Evolutionary conservation across 2,797 vertebrate species (phyloP), one percentile per base, ranked within the genome.

Genomic region (Melanotaenia boesemani): DNA sequence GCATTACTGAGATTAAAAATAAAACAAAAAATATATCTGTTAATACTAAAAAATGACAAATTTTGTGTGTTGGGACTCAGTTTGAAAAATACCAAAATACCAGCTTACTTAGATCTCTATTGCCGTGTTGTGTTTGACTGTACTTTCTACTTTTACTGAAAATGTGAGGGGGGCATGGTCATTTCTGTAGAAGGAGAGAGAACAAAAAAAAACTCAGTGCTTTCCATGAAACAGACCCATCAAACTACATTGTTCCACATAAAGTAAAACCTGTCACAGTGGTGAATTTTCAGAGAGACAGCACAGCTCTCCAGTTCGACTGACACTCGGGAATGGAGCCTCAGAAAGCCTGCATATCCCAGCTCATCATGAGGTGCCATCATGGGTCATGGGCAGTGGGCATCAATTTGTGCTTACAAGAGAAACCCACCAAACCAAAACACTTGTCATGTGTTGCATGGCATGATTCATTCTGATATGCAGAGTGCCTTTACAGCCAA

Each of bases 391-490:
- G 13, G 61, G 62, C 76, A 72, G 63, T 7, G 54, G 66, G 76
- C 85, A 80, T 81, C 77, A 58, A 65, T 80, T 59, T 67, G 71
- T 73, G 72, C 80, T 72, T 79, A 61, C 57, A 84, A 76, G 72
- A 75, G 71, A 59, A 65, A 50, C 70, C 64, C 36, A 0, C 77
- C 64, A 74, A 82, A 77, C 66, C 61, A 71, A 80, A 85, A 63
- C 79, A 69, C 73, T 67, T 46, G 76, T 73, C 69, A 77, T 85
- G 83, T 77, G 82, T 71, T 67, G 67, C 62, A 16, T 64, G 68
- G 52, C 56, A 3, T 92, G 77, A 94, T 90, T 85, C 74, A 56
- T 81, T 79, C 57, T 88, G 91, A 90, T 81, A 71, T 73, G 62
- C 66, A 50, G 36, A 46, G 63, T 13, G 0, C 79, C 65, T 37